These are phyloP conservation scores for Ophion ellenae DNA, from an alignment of 2,888 invertebrate genomes.

Conservation along the genomic window DNA sequence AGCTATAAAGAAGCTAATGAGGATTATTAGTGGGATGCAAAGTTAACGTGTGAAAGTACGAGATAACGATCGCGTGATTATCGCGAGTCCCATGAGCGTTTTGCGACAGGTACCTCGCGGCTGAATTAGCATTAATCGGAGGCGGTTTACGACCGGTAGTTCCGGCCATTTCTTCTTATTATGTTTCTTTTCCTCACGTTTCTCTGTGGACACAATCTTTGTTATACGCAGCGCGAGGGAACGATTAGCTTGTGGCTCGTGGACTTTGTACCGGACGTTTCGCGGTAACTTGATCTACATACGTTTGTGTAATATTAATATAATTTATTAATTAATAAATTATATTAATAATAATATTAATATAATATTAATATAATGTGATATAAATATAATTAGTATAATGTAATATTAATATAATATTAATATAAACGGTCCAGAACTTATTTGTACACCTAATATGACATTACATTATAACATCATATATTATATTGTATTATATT, in stretches of 20 bases:
- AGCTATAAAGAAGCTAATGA: background rate
- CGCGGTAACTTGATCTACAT: background rate
- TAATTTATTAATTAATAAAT: no score
- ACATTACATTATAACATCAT: no score
- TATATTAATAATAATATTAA: no score
- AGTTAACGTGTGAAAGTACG: constrained; percentile 49
- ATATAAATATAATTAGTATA: no score
- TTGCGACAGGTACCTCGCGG: constrained; percentile 26
- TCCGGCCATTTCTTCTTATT: constrained; percentile 58
- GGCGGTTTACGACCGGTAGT: constrained; percentile 51
- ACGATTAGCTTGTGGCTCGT: constrained; percentile 13
- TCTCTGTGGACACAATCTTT: constrained; percentile 20
- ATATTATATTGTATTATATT: no score
- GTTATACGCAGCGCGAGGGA: constrained; percentile 38
- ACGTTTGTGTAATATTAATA: no score
- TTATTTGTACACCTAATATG: no score
- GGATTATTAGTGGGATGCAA: background rate
- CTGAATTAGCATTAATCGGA: constrained; percentile 59
- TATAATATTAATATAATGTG: no score
- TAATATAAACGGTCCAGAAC: no score
- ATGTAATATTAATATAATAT: no score
- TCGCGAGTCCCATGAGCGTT: background rate
- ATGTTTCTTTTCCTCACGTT: constrained; percentile 48
- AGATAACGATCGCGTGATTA: constrained; percentile 41
- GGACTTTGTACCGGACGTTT: background rate